Evolutionary conservation across 2,113 vertebrate species (phyloP).

Genomic region (Zapus hudsonius): DNA sequence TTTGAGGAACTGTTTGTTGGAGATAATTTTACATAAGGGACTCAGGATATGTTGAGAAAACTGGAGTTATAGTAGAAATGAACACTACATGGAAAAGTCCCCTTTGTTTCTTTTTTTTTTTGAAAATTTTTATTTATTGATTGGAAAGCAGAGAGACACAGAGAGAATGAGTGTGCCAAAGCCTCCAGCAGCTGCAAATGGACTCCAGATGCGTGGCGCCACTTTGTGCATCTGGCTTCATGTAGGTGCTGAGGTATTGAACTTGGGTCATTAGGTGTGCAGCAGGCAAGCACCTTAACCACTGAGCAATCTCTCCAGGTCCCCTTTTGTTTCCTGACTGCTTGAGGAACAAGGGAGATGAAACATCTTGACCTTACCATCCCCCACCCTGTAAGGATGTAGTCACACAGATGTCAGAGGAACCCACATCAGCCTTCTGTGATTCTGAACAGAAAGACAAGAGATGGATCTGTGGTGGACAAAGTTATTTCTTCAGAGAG

Average conservation of each 20-base stretch:
- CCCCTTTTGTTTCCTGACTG: too few relatives aligned
- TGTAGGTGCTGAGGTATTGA: too few relatives aligned
- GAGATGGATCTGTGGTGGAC: neutral
- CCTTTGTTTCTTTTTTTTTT: neutral
- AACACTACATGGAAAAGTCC: neutral
- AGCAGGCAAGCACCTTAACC: too few relatives aligned
- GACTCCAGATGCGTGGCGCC: too few relatives aligned
- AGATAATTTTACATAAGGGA: neutral
- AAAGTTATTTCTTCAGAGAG: neutral
- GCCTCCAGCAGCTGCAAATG: too few relatives aligned
- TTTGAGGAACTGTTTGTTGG: neutral
- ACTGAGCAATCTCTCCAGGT: too few relatives aligned
- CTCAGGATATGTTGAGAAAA: neutral
- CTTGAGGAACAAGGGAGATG: neutral
- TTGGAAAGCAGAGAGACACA: too few relatives aligned
- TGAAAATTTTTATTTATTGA: too few relatives aligned
- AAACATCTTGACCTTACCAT: neutral
- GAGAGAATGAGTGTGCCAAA: too few relatives aligned
- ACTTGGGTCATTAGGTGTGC: too few relatives aligned
- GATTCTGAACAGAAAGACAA: neutral
- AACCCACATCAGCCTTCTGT: neutral
- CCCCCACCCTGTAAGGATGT: neutral
- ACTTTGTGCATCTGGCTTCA: too few relatives aligned
- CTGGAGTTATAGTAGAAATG: neutral
- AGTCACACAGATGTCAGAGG: neutral